phyloP scores from a whole-genome alignment of 2,888 invertebrate genomes.

The Eupithecia subumbrata region DNA sequence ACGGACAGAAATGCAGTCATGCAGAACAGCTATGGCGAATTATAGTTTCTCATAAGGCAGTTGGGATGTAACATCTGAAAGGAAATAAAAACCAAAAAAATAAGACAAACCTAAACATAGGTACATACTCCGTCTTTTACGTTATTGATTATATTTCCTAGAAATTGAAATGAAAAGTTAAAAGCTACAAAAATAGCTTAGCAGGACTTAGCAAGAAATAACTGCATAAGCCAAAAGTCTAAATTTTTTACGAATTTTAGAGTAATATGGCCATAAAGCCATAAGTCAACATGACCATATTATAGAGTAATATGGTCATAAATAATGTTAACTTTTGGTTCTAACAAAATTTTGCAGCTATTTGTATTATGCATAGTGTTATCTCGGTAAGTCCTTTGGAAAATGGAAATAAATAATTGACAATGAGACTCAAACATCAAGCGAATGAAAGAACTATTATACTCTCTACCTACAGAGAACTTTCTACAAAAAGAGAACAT shows the following conservation, averaged over 20 bases:
- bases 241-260: neutral
- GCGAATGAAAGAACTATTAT: conserved; percentile 23
- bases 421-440: conserved; percentile 18
- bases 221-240: neutral
- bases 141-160: neutral
- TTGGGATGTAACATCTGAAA: conserved; percentile 95
- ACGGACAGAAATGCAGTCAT: conserved; percentile 76
- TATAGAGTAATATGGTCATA: neutral
- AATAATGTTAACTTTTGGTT: neutral
- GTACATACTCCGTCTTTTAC: conserved; percentile 20
- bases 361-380: neutral
- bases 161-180: conserved; percentile 13
- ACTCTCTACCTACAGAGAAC: neutral
- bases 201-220: neutral
- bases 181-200: conserved; percentile 13
- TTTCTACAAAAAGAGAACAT: neutral
- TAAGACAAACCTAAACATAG: conserved; percentile 44
- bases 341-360: neutral
- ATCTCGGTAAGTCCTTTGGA: conserved; percentile 3
- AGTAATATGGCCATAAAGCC: no score
- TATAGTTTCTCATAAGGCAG: conserved; percentile 97
- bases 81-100: conserved; percentile 81
- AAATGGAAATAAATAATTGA: neutral
- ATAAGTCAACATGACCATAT: no score
- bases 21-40: conserved; percentile 82